Evolutionary conservation across 2,113 vertebrate genomes (phyloP).

Genomic region (Rattus rattus): DNA sequence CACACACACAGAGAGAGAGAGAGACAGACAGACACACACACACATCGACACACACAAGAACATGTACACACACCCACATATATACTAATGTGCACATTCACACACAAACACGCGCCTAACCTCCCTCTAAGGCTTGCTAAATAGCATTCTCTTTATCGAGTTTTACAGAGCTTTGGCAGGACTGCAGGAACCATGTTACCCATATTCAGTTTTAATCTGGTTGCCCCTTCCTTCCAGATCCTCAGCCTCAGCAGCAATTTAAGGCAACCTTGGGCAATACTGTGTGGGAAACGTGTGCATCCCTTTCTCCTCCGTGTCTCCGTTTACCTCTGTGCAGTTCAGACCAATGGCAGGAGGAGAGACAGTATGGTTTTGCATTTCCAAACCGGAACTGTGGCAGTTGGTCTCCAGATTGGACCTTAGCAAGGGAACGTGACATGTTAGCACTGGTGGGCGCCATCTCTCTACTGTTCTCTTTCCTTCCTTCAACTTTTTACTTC

Average conservation of each 20-base stretch:
- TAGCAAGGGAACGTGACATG: neutral
- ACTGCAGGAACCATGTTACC: neutral
- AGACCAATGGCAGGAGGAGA: neutral
- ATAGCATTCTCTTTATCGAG: constrained; percentile 5
- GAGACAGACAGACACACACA: neutral
- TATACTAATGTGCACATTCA: no score
- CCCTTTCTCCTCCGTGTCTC: neutral
- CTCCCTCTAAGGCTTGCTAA: neutral
- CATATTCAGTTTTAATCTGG: neutral
- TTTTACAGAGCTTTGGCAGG: neutral
- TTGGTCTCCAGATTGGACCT: neutral
- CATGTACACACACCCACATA: neutral
- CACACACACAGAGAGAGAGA: no score
- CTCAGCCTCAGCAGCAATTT: neutral
- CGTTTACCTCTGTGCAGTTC: neutral
- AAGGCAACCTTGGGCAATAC: neutral
- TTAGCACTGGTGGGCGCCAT: no score
- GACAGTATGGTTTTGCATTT: neutral
- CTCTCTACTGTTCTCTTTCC: neutral
- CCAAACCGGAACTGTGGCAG: neutral
- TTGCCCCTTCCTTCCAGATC: neutral
- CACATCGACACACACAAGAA: neutral
- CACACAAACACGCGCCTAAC: no score
- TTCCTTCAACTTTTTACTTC: neutral
- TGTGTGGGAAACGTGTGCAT: neutral